Conservation (phyloP, 2,888 invertebrate species). For the Zootermopsis nevadensis region DNA sequence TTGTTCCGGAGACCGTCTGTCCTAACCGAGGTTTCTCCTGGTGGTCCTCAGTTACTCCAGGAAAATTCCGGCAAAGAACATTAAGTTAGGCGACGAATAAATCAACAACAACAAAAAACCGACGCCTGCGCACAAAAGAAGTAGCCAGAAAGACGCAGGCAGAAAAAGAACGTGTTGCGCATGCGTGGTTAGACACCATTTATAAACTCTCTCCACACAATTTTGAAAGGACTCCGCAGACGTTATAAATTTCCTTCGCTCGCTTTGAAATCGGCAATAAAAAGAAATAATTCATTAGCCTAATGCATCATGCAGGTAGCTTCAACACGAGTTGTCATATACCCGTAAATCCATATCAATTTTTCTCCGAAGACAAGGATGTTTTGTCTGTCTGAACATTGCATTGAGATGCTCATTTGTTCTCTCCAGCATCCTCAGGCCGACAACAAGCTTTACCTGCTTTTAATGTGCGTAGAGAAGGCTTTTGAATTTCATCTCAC, state of each 20-base stretch:
- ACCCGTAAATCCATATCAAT: background rate
- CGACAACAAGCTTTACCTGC: too few species aligned
- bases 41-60: too few species aligned
- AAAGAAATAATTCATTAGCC: background rate
- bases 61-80: too few species aligned
- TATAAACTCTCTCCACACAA: background rate
- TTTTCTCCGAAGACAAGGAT: constrained; percentile 1
- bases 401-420: too few species aligned
- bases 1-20: too few species aligned
- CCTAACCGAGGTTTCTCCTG: too few species aligned
- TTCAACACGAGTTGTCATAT: background rate
- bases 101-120: too few species aligned
- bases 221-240: background rate
- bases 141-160: too few species aligned
- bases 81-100: too few species aligned
- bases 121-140: background rate
- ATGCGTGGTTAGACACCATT: background rate
- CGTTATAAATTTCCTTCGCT: background rate
- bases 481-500: background rate
- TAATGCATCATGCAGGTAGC: background rate
- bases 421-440: too few species aligned
- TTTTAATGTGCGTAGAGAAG: too few species aligned
- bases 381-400: background rate
- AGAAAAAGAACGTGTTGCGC: background rate
- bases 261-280: background rate